Percentiles rank a stretch among this genome's conserved stretches.
These are phyloP conservation scores for Aphrocallistes beatrix DNA, from an alignment of 37 sponge, comb jelly and placozoan species.

Conservation along the genomic window DNA sequence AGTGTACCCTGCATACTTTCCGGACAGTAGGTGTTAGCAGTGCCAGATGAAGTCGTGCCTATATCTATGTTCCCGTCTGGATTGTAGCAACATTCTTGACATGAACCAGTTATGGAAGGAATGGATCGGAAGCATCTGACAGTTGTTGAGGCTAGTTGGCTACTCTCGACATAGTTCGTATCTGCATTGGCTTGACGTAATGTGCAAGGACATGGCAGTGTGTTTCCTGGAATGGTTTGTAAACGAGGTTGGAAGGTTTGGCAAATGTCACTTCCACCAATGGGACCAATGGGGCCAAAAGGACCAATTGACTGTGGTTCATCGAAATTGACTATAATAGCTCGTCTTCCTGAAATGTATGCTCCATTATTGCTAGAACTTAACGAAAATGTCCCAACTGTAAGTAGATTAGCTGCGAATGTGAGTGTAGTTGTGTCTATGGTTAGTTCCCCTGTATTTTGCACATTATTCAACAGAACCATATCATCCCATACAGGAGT, in stretches of 20 bases:
- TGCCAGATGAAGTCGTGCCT: neutral
- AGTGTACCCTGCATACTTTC: neutral
- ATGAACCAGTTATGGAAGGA: neutral
- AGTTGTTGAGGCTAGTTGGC: neutral
- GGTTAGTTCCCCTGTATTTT: no score
- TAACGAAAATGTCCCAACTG: no score
- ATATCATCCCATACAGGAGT: neutral
- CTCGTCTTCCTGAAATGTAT: neutral
- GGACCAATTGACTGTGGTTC: no score
- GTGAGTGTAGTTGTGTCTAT: no score
- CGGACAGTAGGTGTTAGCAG: neutral
- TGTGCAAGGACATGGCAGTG: neutral
- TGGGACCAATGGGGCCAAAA: no score
- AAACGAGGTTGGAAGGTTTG: neutral
- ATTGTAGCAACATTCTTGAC: slow-evolving; percentile 4
- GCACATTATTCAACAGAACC: no score
- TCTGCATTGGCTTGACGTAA: neutral
- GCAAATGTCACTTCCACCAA: neutral
- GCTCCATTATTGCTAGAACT: neutral
- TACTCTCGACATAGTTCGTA: neutral
- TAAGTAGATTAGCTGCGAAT: no score
- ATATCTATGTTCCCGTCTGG: neutral
- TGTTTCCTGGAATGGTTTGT: neutral
- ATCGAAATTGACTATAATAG: neutral
- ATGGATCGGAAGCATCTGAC: neutral